Percentiles rank a stretch among this genome's conserved stretches.
Evolutionary conservation across 2,113 vertebrate genomes (phyloP).

Genomic region (Kryptolebias marmoratus): DNA sequence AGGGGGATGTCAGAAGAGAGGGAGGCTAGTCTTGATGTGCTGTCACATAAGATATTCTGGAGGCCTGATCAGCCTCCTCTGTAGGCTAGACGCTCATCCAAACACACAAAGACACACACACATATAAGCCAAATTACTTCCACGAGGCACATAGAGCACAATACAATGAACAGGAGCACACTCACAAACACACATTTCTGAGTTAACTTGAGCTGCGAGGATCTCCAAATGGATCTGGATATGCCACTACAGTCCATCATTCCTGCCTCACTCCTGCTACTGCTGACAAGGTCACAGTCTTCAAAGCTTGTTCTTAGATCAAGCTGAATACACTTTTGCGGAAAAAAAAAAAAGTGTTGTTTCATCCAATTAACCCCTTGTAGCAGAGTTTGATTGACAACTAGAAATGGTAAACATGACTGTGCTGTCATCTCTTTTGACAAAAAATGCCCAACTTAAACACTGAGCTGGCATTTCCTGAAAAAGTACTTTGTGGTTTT

Average conservation of each 20-base stretch:
- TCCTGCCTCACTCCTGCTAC: conserved; percentile 35
- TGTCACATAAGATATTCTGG: conserved; percentile 74
- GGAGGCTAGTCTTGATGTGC: conserved; percentile 58
- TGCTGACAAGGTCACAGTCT: conserved; percentile 70
- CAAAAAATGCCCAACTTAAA: conserved; percentile 16
- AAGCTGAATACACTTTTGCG: conserved; percentile 17
- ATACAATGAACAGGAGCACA: conserved; percentile 35
- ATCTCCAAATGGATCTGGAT: conserved; percentile 44
- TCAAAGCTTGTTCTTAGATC: conserved; percentile 51
- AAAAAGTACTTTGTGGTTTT: background rate
- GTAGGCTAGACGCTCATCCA: conserved; percentile 45
- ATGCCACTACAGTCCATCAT: conserved; percentile 60
- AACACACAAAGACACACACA: conserved; percentile 40
- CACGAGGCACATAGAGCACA: conserved; percentile 42
- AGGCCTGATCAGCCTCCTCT: conserved; percentile 69
- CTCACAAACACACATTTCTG: conserved; percentile 19
- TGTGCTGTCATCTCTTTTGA: conserved; percentile 27
- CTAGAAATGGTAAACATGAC: conserved; percentile 34
- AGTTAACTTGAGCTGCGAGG: conserved; percentile 50
- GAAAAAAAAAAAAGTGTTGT: conserved; percentile 15
- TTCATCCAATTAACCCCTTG: conserved; percentile 45
- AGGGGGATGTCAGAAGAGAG: conserved; percentile 58
- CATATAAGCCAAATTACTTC: conserved; percentile 46
- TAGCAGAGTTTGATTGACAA: conserved; percentile 41
- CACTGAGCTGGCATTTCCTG: conserved; percentile 5